Conservation (phyloP, 2,797 vertebrate species). For the Pristis pectinata region DNA sequence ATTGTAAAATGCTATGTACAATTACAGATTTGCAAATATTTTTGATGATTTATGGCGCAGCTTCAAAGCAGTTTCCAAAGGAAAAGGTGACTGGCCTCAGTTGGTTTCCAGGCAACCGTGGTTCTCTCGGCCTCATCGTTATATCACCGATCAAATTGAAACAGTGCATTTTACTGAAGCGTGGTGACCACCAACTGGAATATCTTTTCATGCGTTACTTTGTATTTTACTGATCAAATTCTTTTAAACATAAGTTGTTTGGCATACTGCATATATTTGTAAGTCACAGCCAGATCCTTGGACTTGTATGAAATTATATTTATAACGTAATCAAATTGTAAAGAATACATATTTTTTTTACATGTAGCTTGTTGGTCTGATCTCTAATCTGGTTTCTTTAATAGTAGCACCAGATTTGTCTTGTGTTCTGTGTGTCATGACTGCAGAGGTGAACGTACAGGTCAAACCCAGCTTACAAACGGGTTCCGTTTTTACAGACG, state of each 20-base stretch:
- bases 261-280: not conserved
- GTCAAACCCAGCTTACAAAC: no score
- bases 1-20: not conserved
- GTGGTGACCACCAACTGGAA: not conserved
- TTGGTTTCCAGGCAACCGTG: conserved; percentile 12
- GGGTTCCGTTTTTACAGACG: no score
- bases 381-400: not conserved
- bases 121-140: not conserved
- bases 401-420: not conserved
- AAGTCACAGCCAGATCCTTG: not conserved
- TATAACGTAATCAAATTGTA: not conserved
- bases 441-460: no score
- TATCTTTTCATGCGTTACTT: not conserved
- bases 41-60: not conserved
- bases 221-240: not conserved
- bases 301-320: not conserved
- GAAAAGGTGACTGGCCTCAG: not conserved
- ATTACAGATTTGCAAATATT: not conserved
- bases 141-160: not conserved
- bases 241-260: not conserved
- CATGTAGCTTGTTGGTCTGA: not conserved
- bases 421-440: not conserved
- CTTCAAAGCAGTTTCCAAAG: not conserved
- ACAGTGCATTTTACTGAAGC: not conserved
- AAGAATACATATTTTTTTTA: not conserved